phyloP scores from a whole-genome alignment of 2,888 invertebrate species.

The Mechanitis messenoides region DNA sequence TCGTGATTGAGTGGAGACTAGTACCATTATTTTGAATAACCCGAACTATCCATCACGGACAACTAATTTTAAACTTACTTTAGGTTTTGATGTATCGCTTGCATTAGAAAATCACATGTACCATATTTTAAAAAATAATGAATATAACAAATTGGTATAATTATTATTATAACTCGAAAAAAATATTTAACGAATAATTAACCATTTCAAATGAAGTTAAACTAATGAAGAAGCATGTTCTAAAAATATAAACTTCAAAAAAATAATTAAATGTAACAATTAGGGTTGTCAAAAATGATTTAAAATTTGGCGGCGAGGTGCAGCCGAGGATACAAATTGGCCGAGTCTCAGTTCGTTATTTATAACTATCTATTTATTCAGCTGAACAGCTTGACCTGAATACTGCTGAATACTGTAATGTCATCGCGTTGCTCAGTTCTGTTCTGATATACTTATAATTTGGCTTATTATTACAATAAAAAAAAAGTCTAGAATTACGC shows the following conservation, averaged over 20 bases:
- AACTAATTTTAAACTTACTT: slow-evolving; percentile 35
- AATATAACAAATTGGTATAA: neutral
- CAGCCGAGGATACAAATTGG: slow-evolving; percentile 46
- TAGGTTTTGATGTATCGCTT: slow-evolving; percentile 14
- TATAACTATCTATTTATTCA: slow-evolving; percentile 72
- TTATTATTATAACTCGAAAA: neutral
- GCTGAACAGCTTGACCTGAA: slow-evolving; percentile 63
- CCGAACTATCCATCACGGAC: slow-evolving; percentile 63
- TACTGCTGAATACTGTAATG: slow-evolving; percentile 59
- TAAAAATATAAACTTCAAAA: slow-evolving; percentile 3
- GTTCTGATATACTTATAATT: slow-evolving; percentile 23
- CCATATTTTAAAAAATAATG: neutral
- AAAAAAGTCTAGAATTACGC: too few relatives aligned
- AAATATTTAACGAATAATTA: neutral
- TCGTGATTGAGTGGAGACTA: slow-evolving; percentile 59
- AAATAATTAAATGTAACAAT: slow-evolving; percentile 8
- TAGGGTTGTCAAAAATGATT: slow-evolving; percentile 10
- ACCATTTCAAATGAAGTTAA: neutral
- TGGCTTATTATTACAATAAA: neutral
- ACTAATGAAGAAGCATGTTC: slow-evolving; percentile 3
- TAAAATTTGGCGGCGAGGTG: slow-evolving; percentile 18
- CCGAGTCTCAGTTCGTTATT: slow-evolving; percentile 51
- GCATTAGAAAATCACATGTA: slow-evolving; percentile 6
- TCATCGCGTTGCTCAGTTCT: slow-evolving; percentile 27
- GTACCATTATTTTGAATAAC: slow-evolving; percentile 65